These are phyloP conservation scores for Tupaia tana DNA, from an alignment of 2,113 vertebrate genomes.

Conservation along the genomic window DNA sequence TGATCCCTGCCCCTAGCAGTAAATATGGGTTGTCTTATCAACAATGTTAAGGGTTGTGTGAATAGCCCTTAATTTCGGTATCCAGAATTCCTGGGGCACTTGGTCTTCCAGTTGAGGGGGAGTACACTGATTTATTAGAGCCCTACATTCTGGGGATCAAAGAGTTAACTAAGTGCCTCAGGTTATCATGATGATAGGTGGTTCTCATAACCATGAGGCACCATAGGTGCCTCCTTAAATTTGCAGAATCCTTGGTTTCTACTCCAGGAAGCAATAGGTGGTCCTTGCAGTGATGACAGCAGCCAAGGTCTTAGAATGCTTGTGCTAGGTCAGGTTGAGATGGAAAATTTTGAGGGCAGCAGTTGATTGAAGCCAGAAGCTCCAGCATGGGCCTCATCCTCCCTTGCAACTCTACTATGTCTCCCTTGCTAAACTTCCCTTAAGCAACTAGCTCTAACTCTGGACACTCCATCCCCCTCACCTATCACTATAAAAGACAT, in stretches of 20 bases:
- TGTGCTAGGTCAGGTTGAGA: background rate
- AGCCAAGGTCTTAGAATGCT: background rate
- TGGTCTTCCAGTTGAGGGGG: background rate
- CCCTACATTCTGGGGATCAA: background rate
- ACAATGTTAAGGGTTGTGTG: background rate
- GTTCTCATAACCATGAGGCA: background rate
- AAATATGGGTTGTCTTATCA: background rate
- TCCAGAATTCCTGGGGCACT: background rate
- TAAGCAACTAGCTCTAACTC: no score
- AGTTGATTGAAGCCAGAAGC: no score
- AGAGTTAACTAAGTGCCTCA: background rate
- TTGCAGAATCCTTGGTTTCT: background rate
- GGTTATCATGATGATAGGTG: background rate
- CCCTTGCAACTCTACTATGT: no score
- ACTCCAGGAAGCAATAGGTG: background rate
- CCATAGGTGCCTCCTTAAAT: background rate
- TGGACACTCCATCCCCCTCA: no score
- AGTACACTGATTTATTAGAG: background rate
- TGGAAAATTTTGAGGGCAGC: no score
- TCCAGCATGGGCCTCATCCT: no score
- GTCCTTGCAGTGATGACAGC: background rate
- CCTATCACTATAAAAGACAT: no score
- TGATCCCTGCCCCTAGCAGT: background rate
- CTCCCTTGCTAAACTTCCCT: no score
- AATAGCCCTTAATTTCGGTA: background rate